Percentiles rank a stretch among this genome's conserved stretches.
phyloP scores from a whole-genome alignment of 2,888 invertebrate genomes.

The Blomia tropicalis region DNA sequence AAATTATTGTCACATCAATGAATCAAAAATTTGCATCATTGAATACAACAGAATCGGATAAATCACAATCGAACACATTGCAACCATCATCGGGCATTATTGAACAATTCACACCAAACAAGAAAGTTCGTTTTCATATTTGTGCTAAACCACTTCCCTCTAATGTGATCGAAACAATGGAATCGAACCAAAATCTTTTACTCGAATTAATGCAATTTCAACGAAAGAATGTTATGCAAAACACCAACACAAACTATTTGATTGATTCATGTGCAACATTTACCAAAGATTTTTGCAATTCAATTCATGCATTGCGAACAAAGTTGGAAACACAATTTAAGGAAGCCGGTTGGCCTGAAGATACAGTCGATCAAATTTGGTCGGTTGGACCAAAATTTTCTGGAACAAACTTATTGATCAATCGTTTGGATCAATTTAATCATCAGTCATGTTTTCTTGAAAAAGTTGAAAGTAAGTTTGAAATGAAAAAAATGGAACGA shows the following conservation, averaged over 20 bases:
- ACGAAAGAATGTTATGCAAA: constrained; percentile 30
- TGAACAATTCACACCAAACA: constrained; percentile 50
- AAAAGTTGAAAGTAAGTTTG: background rate
- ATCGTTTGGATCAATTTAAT: constrained; percentile 52
- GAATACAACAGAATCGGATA: background rate
- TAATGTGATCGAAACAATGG: constrained; percentile 52
- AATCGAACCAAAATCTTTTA: constrained; percentile 52
- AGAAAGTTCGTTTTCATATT: constrained; percentile 53
- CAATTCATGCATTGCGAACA: constrained; percentile 37
- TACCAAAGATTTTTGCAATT: constrained; percentile 30
- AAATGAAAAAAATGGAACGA: background rate
- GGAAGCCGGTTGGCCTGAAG: constrained; percentile 36
- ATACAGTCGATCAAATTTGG: constrained; percentile 55
- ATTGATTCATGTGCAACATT: constrained; percentile 17
- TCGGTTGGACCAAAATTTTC: constrained; percentile 74
- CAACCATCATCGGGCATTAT: constrained; percentile 26
- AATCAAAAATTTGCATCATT: constrained; percentile 30
- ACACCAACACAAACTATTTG: background rate
- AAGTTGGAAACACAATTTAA: constrained; percentile 47
- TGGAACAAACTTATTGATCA: constrained; percentile 75
- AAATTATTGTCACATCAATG: constrained; percentile 33
- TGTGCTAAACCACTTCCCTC: constrained; percentile 60
- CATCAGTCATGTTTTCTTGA: constrained; percentile 33
- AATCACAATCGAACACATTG: background rate
- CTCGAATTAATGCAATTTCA: constrained; percentile 46